Evolutionary conservation across 64 coral and sea anemone genomes (phyloP).

Genomic region (Astreopora myriophthalma): DNA sequence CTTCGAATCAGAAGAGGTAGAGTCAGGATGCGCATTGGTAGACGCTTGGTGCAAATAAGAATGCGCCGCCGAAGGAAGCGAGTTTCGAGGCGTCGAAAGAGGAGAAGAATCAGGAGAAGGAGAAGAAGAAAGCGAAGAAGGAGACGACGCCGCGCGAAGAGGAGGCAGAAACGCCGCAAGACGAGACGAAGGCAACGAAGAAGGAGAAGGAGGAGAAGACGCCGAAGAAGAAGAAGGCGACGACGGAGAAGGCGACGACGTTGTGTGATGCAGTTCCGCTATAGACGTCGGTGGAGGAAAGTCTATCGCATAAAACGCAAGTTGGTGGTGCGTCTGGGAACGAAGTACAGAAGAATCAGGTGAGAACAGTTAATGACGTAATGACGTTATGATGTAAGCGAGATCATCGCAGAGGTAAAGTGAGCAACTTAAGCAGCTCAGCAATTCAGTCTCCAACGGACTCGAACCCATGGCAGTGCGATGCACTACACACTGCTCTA

Average conservation of each 20-base stretch:
- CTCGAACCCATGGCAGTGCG: too few species aligned
- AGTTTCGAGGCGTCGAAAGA: neutral
- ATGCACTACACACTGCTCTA: too few species aligned
- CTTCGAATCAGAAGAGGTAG: neutral
- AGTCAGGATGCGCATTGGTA: neutral
- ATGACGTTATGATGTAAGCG: too few species aligned
- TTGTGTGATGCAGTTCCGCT: conserved; percentile 18
- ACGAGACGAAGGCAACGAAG: conserved; percentile 15
- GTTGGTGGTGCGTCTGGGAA: neutral
- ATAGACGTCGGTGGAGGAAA: neutral
- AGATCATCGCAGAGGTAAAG: too few species aligned
- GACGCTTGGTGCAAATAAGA: neutral
- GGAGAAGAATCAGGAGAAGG: neutral
- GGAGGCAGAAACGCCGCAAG: neutral
- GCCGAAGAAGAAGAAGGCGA: neutral
- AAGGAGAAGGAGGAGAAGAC: neutral
- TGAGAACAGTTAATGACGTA: neutral
- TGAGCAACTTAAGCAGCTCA: too few species aligned
- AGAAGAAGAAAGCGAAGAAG: neutral
- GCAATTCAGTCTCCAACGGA: too few species aligned
- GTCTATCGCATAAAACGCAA: conserved; percentile 7
- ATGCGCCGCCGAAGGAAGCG: neutral
- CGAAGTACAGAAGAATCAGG: neutral
- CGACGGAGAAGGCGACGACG: conserved; percentile 1
- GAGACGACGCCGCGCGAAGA: neutral